Conservation (phyloP, 2,888 invertebrate genomes). For the Dysmachus trigonus region DNA sequence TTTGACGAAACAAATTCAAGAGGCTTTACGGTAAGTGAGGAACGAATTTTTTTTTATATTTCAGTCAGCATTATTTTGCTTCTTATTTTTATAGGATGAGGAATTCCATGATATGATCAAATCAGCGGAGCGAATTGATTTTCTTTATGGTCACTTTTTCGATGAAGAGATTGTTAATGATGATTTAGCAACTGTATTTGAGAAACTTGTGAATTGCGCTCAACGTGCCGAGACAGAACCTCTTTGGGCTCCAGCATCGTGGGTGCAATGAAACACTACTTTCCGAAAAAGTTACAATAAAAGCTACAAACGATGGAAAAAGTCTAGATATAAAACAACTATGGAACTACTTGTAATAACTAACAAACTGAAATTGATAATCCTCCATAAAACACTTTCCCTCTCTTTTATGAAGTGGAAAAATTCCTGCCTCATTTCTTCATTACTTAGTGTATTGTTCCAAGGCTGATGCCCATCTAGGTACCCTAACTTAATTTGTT, state of each 20-base stretch:
- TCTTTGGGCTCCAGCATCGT: slow-evolving; percentile 94
- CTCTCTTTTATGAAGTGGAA: slow-evolving; percentile 1
- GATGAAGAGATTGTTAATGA: slow-evolving; percentile 94
- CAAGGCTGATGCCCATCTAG: neutral
- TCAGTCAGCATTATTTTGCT: neutral
- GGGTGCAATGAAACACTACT: slow-evolving; percentile 78
- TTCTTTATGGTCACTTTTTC: slow-evolving; percentile 91
- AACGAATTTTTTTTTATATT: neutral
- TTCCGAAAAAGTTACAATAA: slow-evolving; percentile 1
- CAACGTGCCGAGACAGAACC: slow-evolving; percentile 91
- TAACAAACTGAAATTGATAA: slow-evolving; percentile 29
- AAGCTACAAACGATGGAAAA: neutral
- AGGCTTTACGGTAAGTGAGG: slow-evolving; percentile 82
- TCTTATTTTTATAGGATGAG: slow-evolving; percentile 75
- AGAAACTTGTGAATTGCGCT: slow-evolving; percentile 82
- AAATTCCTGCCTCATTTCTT: neutral
- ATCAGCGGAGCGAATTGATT: slow-evolving; percentile 87
- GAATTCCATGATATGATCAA: slow-evolving; percentile 89
- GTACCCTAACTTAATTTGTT: slow-evolving; percentile 26
- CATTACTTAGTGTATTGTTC: slow-evolving; percentile 8
- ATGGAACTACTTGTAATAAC: neutral
- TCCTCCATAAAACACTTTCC: neutral
- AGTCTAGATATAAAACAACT: neutral
- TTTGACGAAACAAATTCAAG: slow-evolving; percentile 90
- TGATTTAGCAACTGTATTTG: slow-evolving; percentile 85